These are phyloP conservation scores for Delichon dasypus DNA, from an alignment of 2,797 vertebrate species.

Conservation along the genomic window DNA sequence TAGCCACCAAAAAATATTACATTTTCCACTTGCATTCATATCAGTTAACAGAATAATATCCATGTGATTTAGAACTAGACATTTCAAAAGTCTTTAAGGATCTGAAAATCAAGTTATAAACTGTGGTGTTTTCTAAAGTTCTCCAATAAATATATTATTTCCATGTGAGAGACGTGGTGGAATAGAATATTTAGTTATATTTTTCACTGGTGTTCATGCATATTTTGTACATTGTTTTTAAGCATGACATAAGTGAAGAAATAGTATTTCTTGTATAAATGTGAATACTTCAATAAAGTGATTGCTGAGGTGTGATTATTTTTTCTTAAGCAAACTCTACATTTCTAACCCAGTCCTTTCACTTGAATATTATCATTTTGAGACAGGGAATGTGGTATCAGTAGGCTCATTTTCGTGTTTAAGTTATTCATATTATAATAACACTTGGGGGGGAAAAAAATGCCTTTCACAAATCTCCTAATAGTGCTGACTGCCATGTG, in stretches of 20 bases:
- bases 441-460: neutral
- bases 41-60: slow-evolving; percentile 53
- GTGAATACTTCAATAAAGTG: neutral
- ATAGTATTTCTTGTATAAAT: neutral
- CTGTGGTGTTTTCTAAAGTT: neutral
- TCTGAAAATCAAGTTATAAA: slow-evolving; percentile 16
- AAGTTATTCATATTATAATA: neutral
- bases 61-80: slow-evolving; percentile 43
- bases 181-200: neutral
- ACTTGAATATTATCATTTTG: neutral
- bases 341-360: slow-evolving; percentile 29
- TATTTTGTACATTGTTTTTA: neutral
- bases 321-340: neutral
- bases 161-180: neutral
- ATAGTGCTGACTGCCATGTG: neutral
- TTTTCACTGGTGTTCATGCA: neutral
- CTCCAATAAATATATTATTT: neutral
- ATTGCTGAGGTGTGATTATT: neutral
- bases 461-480: neutral
- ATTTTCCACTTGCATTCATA: slow-evolving; percentile 63
- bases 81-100: slow-evolving; percentile 33
- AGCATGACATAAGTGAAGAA: neutral
- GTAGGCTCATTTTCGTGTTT: neutral
- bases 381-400: neutral
- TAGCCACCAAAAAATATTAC: slow-evolving; percentile 62